Conservation (phyloP, 2,113 vertebrate species). For the Columba livia region DNA sequence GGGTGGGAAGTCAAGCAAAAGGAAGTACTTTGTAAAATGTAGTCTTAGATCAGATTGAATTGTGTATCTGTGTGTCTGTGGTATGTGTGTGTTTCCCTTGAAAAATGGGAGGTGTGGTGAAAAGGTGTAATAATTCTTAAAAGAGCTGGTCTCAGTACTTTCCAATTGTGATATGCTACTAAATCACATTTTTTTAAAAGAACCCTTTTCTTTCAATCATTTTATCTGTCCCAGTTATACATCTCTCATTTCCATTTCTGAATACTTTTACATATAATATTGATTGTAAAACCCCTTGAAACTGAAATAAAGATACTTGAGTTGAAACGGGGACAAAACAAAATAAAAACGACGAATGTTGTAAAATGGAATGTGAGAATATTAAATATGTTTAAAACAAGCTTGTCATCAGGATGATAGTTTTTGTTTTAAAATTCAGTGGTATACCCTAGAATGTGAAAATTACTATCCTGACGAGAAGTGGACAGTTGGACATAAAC, state of each 20-base stretch:
- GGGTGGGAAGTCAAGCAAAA: slow-evolving; percentile 63
- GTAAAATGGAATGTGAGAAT: slow-evolving; percentile 65
- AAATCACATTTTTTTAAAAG: not conserved
- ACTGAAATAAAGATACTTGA: slow-evolving; percentile 68
- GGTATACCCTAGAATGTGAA: slow-evolving; percentile 73
- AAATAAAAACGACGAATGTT: slow-evolving; percentile 64
- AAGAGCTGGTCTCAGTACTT: slow-evolving; percentile 84
- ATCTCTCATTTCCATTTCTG: slow-evolving; percentile 56
- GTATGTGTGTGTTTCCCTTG: slow-evolving; percentile 73
- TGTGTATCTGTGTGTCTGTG: slow-evolving; percentile 75
- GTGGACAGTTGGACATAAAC: not conserved
- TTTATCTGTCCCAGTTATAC: slow-evolving; percentile 59
- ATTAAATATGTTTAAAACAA: slow-evolving; percentile 53
- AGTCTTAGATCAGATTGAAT: slow-evolving; percentile 75
- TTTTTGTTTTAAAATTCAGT: slow-evolving; percentile 37
- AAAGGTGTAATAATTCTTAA: slow-evolving; percentile 77
- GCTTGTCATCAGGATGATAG: slow-evolving; percentile 24
- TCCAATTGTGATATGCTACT: slow-evolving; percentile 69
- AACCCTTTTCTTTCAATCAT: slow-evolving; percentile 17
- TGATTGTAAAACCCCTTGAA: slow-evolving; percentile 69
- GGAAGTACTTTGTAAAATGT: slow-evolving; percentile 74
- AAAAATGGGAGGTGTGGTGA: slow-evolving; percentile 72
- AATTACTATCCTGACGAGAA: slow-evolving; percentile 30
- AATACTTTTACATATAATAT: slow-evolving; percentile 39
- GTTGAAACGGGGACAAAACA: slow-evolving; percentile 41